Base-by-base conservation (phyloP, 2,113 vertebrate species). In the Rhinolophus ferrumequinum region DNA sequence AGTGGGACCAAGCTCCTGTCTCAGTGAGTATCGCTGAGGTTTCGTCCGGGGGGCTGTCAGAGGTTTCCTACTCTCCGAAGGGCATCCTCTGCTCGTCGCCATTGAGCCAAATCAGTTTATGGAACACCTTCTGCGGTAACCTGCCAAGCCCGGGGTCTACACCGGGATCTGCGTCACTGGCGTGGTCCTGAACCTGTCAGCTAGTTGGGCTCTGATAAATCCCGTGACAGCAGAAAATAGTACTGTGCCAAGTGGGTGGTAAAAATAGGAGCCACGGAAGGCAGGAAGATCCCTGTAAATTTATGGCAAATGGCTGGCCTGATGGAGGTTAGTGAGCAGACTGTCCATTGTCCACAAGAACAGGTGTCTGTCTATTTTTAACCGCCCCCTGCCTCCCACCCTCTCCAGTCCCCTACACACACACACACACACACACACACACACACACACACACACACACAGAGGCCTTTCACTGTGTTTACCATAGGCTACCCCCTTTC, bases 1-100 rank as follows among this genome's bases (percentile, higher is more conserved):
- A 99, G 99, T 0, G 99, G 99, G 56, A 99, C 99, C 76, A 99
- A 99, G 98, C 98, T 99, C 95, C 93, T 99, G 12, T 99, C 99
- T 92, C 99, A 99, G 99, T 99, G 97, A 98, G 98, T 97, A 13
- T 73, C 41, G 2, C 35, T 4, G 18, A 10, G 28, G 54, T n/a
- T 62, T 81, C 18, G 3, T 22, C 4, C 18, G 64, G 12, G 81
- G 30, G 72, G 35, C 26, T 76, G 67, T 66, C 9, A n/a, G 33
- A 41, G 26, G 24, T 24, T 9, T 5, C 2, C 7, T 3, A 0
- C 15, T 5, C 9, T 62, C 10, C 4, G 0, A 8, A 13, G 87
- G 33, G 35, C 64, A 6, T 47, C 73, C 75, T 50, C 0, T 33
- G 91, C 62, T 35, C 28, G 1, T 47, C 30, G 41, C 60, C 33